phyloP scores from a whole-genome alignment of 64 coral and sea anemone species.

The Stylophora pistillata region DNA sequence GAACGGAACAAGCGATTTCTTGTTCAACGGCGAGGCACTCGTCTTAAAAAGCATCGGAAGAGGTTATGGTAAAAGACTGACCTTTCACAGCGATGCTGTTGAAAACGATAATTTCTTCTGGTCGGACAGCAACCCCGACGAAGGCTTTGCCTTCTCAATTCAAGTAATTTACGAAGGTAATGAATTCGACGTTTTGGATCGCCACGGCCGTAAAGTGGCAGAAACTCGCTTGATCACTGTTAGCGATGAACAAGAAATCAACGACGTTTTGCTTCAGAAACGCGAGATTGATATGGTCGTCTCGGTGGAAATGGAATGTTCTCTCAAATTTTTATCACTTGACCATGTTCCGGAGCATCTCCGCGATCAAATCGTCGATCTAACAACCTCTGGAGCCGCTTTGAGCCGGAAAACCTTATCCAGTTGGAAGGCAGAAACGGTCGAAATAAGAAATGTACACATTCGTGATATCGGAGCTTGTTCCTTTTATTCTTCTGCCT shows the following conservation, averaged over 20 bases:
- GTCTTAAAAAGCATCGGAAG: slow-evolving; percentile 49
- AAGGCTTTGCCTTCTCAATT: slow-evolving; percentile 79
- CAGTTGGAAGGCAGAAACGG: not conserved
- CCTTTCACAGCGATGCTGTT: slow-evolving; percentile 73
- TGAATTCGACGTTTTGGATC: slow-evolving; percentile 63
- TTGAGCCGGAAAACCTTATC: not conserved
- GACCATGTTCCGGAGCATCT: slow-evolving; percentile 25
- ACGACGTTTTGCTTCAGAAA: not conserved
- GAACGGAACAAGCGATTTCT: slow-evolving; percentile 56
- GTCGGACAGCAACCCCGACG: slow-evolving; percentile 86
- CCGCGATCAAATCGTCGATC: slow-evolving; percentile 1
- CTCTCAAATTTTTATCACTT: slow-evolving; percentile 1
- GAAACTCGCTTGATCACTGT: not conserved
- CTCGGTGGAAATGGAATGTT: slow-evolving; percentile 36
- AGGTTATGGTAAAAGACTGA: slow-evolving; percentile 89
- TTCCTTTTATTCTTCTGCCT: not conserved
- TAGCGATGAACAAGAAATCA: slow-evolving; percentile 3
- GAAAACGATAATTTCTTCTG: slow-evolving; percentile 90
- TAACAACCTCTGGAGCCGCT: not conserved
- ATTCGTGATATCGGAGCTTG: slow-evolving; percentile 19
- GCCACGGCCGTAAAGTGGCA: slow-evolving; percentile 8
- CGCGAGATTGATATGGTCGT: not conserved
- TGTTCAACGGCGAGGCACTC: slow-evolving; percentile 76
- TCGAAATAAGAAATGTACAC: slow-evolving; percentile 31
- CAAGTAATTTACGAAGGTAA: slow-evolving; percentile 52